These are phyloP conservation scores for Drosophila niveifrons DNA, from an alignment of 2,888 invertebrate genomes.

Conservation along the genomic window DNA sequence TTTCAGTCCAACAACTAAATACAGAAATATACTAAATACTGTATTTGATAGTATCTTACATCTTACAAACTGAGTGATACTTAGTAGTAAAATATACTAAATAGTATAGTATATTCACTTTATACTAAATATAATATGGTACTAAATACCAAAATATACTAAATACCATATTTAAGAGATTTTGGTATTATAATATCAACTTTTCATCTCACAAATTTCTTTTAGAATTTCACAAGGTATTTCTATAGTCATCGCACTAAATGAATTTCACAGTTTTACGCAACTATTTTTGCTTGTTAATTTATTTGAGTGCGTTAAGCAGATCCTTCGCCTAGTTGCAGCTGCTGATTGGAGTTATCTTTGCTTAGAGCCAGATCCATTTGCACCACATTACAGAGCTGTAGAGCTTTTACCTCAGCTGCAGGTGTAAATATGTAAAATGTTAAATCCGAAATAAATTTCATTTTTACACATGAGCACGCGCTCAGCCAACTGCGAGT, in stretches of 20 bases:
- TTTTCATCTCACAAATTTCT: not conserved
- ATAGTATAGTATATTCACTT: too few species aligned
- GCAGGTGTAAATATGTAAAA: constrained; percentile 51
- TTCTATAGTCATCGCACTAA: not conserved
- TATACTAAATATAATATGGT: too few species aligned
- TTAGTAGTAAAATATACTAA: too few species aligned
- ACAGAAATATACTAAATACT: too few species aligned
- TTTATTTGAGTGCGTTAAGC: constrained; percentile 39
- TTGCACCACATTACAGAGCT: constrained; percentile 13
- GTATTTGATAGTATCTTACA: too few species aligned
- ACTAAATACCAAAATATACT: too few species aligned
- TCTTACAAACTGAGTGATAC: too few species aligned
- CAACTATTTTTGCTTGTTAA: constrained; percentile 3
- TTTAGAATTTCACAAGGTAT: constrained; percentile 1
- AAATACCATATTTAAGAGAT: too few species aligned
- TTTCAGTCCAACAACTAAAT: too few species aligned
- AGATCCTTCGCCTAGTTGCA: constrained; percentile 16
- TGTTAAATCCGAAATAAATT: constrained; percentile 66
- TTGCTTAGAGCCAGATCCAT: constrained; percentile 39
- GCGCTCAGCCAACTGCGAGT: constrained; percentile 10
- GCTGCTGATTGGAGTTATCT: constrained; percentile 51
- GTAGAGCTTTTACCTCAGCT: not conserved
- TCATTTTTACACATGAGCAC: constrained; percentile 63
- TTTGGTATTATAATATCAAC: too few species aligned
- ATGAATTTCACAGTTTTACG: not conserved